A percentile compares a stretch with the other conserved stretches of the same genome.
phyloP scores from a whole-genome alignment of 2,888 invertebrate genomes.

The Galerucella nymphaeae region DNA sequence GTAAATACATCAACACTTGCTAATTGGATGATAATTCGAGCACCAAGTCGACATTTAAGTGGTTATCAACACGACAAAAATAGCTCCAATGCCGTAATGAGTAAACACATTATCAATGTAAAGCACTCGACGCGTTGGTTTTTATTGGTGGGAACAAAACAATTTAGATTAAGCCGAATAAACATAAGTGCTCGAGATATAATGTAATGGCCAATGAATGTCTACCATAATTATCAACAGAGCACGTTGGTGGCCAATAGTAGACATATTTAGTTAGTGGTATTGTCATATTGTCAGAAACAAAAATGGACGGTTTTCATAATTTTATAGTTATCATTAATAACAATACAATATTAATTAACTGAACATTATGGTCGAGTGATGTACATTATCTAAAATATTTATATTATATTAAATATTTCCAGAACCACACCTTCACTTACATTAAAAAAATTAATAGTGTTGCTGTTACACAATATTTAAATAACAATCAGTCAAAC shows the following conservation, averaged over 20 bases:
- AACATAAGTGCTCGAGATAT: constrained; percentile 38
- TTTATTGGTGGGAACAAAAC: constrained; percentile 44
- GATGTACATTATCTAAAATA: too few species aligned
- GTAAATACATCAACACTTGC: not conserved
- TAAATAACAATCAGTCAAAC: too few species aligned
- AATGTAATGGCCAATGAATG: constrained; percentile 42
- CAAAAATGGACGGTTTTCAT: not conserved
- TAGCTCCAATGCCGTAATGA: constrained; percentile 38
- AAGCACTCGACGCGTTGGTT: constrained; percentile 37
- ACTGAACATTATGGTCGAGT: too few species aligned
- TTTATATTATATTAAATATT: too few species aligned
- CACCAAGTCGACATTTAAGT: constrained; percentile 17
- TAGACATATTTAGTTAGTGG: constrained; percentile 31
- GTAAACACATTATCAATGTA: constrained; percentile 41
- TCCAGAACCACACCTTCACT: too few species aligned
- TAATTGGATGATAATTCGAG: constrained; percentile 19
- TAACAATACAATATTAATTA: too few species aligned
- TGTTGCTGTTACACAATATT: too few species aligned
- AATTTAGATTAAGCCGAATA: constrained; percentile 42
- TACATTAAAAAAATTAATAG: too few species aligned
- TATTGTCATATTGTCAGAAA: constrained; percentile 9
- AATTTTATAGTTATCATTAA: too few species aligned
- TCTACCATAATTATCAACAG: constrained; percentile 35
- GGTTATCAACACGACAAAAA: constrained; percentile 30
- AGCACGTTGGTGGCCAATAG: constrained; percentile 36